Conservation (phyloP, 2,113 vertebrate genomes). For the Tenrec ecaudatus region DNA sequence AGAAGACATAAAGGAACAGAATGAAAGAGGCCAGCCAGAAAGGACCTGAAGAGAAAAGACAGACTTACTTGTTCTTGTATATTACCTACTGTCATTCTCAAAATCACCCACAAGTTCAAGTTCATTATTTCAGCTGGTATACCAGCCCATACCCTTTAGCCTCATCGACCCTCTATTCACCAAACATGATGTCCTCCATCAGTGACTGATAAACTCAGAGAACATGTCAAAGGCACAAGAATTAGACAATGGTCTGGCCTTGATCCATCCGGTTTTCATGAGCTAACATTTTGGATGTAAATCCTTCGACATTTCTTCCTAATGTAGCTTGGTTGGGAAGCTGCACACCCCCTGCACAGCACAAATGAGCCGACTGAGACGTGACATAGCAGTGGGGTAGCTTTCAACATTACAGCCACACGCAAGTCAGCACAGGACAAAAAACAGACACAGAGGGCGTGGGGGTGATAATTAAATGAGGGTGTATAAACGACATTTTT, state of each 20-base stretch:
- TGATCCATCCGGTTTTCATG: not conserved
- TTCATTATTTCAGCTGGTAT: not conserved
- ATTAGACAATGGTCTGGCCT: not conserved
- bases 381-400: not conserved
- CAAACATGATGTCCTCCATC: not conserved
- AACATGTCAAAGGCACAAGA: not conserved
- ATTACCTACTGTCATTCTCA: not conserved
- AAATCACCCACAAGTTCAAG: not conserved
- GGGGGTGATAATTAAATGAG: constrained; percentile 15
- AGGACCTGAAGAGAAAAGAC: not conserved
- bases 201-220: not conserved
- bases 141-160: not conserved
- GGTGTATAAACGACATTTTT: not conserved
- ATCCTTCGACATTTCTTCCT: not conserved
- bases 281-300: not conserved
- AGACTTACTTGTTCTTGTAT: not conserved
- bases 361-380: not conserved
- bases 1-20: not conserved
- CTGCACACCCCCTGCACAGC: not conserved
- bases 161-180: not conserved
- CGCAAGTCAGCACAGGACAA: not conserved
- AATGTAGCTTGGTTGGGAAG: not conserved
- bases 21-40: not conserved
- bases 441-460: not conserved
- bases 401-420: not conserved